Base-by-base conservation (phyloP, 35 echinoderm and acorn worm species). In the Lytechinus pictus region DNA sequence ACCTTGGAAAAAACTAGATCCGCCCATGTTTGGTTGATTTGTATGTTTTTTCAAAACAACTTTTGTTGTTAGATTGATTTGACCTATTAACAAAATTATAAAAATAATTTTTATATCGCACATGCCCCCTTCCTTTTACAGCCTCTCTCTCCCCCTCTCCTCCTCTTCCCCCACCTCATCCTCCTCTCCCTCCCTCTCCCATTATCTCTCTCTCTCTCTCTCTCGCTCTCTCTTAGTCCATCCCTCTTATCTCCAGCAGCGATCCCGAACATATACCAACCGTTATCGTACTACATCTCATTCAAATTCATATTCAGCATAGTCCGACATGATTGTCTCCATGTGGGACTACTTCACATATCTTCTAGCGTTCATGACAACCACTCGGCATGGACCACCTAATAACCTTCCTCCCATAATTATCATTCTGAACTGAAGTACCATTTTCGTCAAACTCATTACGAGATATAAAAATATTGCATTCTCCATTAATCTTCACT, bases 291-390 rank as follows among this genome's bases (percentile, higher is more conserved):
- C 4, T 19, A 71, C 13, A 89, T 89, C 87, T 89, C 9, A 89
- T 89, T 89, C 28, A 89, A 44, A 89, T 89, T 89, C 28, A 89
- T 89, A 89, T 89, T 89, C 87, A 89, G 87, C 6, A 52, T 24
- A 24, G 52, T 4, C 87, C 28, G 28, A 53, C 87, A 89, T 53
- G 87, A 13, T 89, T 89, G 0, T 29, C 87, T 89, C 11, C 87
- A 89, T 10, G 87, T 89, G 87, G 87, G 87, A 89, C 87, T 89
- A 33, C 52, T 89, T 5, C 33, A 44, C 33, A 44, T 0, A 44
- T 0, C 33, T 2, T 44, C 33, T 44, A 44, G 33, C 33, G 33
- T 44, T 9, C 16, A 60, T 12, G 57, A 60, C 16, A 60, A 60
- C 10, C 10, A 16, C 10, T 60, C 57, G 57, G 10, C 16, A 12